Base-by-base conservation (phyloP, 2,888 invertebrate genomes). In the Acleris holmiana region DNA sequence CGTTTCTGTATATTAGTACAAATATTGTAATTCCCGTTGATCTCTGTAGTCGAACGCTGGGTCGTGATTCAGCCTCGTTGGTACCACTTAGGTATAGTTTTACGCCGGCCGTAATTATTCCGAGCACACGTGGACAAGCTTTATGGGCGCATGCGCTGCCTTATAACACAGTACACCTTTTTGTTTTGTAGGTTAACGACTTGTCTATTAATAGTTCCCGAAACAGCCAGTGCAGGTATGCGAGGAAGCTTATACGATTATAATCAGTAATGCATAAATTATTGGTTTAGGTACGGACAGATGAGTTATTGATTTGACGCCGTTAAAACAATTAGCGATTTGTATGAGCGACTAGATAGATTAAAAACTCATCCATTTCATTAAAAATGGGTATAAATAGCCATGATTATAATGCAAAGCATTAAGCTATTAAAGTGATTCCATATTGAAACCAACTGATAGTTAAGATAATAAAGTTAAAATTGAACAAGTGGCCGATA, bases 131-230 rank as follows among this genome's bases (percentile, higher is more conserved):
- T 89, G 89, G 85, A 85, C 83, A 84, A 81, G 78, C 78, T 85
- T 88, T 88, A 89, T 83, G 80, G 75, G 75, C 78, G 78, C 84
- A 83, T 81, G 84, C 81, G 76, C 73, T 78, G 84, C 80, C 82
- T 87, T 82, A 84, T 84, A 84, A 86, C 58, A 84, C 79, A 81
- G 49, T 77, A 80, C 80, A 79, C 82, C 83, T 85, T 85, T 85
- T 82, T 84, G 79, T 82, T 88, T 86, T 86, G 86, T 88, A 85
- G 88, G 85, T 87, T 88, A 88, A 88, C 84, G 86, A 84, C 85
- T 84, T 80, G 77, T 83, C 80, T 84, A 86, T 86, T 81, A 82
- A 83, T 86, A 78, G 74, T 62, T 61, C 71, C 74, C 80, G 72
- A 83, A 66, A 65, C 59, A 65, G 65, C 60, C 44, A 44, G 23